These are phyloP conservation scores for Sycobia sp. DNA, from an alignment of 1,140 invertebrate genomes.

Conservation along the genomic window DNA sequence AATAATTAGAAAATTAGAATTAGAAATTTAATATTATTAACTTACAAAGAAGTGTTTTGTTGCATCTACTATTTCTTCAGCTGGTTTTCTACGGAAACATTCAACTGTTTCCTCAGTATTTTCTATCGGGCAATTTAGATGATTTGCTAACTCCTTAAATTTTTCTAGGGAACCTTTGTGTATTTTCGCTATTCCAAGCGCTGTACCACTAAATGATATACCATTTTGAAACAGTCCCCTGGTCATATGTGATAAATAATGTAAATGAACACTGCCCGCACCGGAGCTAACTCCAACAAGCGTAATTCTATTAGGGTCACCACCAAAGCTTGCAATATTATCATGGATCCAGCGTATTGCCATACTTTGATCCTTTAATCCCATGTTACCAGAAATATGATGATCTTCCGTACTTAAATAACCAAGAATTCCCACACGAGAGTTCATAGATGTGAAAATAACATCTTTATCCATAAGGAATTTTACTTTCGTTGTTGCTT, in stretches of 20 bases:
- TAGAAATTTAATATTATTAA: too few species aligned
- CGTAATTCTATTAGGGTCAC: slow-evolving; percentile 62
- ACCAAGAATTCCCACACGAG: too few species aligned
- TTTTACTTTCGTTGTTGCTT: too few species aligned
- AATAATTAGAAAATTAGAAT: too few species aligned
- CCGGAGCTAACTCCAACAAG: slow-evolving; percentile 63
- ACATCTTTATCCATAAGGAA: too few species aligned
- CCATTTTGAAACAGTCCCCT: slow-evolving; percentile 50
- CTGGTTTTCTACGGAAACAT: too few species aligned
- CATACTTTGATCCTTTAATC: slow-evolving; percentile 63
- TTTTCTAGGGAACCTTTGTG: slow-evolving; percentile 70
- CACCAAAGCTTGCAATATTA: slow-evolving; percentile 64
- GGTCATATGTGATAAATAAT: slow-evolving; percentile 63
- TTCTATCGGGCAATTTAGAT: slow-evolving; percentile 71
- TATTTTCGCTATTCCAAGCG: slow-evolving; percentile 73
- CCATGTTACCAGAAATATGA: slow-evolving; percentile 63
- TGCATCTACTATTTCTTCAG: too few species aligned
- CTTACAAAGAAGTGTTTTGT: too few species aligned
- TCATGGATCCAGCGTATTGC: slow-evolving; percentile 67
- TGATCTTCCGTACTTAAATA: slow-evolving; percentile 64
- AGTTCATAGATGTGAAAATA: too few species aligned
- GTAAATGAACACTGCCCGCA: slow-evolving; percentile 65
- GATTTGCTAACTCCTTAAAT: slow-evolving; percentile 67
- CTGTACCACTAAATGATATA: slow-evolving; percentile 82
- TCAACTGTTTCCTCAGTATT: slow-evolving; percentile 67